Conservation (phyloP, 2,113 vertebrate genomes). For the Myanophis thanlyinensis region DNA sequence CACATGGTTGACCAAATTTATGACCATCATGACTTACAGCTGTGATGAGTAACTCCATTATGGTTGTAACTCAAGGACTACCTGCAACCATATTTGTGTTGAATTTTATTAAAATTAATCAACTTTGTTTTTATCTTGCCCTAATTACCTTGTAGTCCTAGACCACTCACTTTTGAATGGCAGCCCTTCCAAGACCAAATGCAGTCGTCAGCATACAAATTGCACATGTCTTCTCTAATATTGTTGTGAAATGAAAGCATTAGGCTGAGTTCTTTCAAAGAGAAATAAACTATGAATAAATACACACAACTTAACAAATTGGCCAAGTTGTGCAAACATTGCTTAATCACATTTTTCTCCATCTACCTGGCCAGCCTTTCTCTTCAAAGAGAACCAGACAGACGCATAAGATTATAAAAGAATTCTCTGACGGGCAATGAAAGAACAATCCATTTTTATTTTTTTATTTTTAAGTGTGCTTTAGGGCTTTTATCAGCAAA, state of each 20-base stretch:
- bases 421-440: conserved; percentile 52
- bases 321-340: background rate
- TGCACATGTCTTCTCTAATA: background rate
- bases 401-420: conserved; percentile 47
- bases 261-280: background rate
- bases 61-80: background rate
- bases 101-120: background rate
- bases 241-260: background rate
- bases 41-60: background rate
- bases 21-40: background rate
- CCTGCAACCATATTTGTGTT: background rate
- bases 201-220: background rate
- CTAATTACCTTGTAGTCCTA: background rate
- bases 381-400: background rate
- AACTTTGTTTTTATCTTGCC: background rate
- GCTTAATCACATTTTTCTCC: conserved; percentile 32
- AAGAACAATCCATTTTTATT: conserved; percentile 61
- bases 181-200: background rate
- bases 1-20: background rate
- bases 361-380: background rate
- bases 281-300: background rate
- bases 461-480: conserved; percentile 64
- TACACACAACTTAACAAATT: conserved; percentile 36
- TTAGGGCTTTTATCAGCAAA: conserved; percentile 72
- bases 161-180: background rate